Evolutionary conservation across 2,113 vertebrate genomes (phyloP).

Genomic region (Beaufortia kweichowensis): DNA sequence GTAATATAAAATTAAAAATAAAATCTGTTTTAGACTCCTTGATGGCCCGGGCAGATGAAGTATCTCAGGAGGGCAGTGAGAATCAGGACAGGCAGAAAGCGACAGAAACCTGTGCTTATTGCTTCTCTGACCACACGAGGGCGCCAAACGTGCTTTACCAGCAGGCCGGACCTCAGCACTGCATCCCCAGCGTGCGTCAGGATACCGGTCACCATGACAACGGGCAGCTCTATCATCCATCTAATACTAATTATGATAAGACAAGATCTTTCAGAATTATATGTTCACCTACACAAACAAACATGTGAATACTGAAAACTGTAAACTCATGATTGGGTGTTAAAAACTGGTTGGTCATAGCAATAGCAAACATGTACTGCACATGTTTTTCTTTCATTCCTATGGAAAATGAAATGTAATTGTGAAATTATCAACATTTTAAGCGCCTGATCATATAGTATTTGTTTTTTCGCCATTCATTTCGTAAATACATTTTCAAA

Average conservation of each 20-base stretch:
- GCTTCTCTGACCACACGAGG: conserved; percentile 76
- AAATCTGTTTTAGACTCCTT: conserved; percentile 64
- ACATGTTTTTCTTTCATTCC: not conserved
- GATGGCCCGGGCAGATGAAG: conserved; percentile 53
- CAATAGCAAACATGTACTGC: not conserved
- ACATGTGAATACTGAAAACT: conserved; percentile 10
- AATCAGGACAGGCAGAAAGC: conserved; percentile 66
- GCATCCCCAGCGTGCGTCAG: too few species aligned
- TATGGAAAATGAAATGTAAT: not conserved
- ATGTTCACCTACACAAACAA: conserved; percentile 71
- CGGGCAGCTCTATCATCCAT: too few species aligned
- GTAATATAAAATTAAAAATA: not conserved
- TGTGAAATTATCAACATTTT: too few species aligned
- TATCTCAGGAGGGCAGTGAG: not conserved
- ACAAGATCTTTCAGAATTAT: conserved; percentile 63
- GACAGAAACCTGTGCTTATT: conserved; percentile 84
- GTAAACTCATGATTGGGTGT: not conserved
- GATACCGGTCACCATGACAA: not conserved
- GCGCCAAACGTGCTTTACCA: conserved; percentile 50
- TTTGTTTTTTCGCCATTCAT: too few species aligned
- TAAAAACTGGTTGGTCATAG: not conserved
- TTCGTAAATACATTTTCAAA: too few species aligned
- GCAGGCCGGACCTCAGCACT: conserved; percentile 44
- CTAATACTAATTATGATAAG: not conserved
- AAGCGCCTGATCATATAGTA: too few species aligned